Base-by-base conservation (phyloP, 2,888 invertebrate genomes). In the Rhyacophila evoluta region DNA sequence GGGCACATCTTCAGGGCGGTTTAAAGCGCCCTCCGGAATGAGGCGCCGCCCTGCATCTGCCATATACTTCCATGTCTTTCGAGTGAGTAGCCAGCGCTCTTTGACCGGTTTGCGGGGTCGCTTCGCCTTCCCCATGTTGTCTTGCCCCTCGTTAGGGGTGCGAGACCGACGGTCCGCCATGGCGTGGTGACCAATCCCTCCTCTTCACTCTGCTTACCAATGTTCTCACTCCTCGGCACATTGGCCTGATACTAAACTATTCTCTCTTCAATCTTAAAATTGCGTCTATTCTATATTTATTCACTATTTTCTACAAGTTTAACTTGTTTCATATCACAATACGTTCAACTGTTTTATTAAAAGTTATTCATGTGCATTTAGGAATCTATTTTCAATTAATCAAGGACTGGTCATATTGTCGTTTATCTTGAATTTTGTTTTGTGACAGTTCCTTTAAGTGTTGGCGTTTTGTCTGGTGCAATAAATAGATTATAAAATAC, bases 41-140 rank as follows among this genome's bases (percentile, higher is more conserved):
- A 97, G 90, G 85, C 94, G 94, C 79, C 95, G 92, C 68, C 96
- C 96, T 33, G 96, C 95, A 84, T 96, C 96, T n/a, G 95, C 93
- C 96, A 97, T 97, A 87, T 96, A 96, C 84, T 95, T 91, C 96
- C 96, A 96, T 71, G 96, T 96, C 88, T 97, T 96, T 79, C 96
- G 90, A 68, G 96, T 96, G 79, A 96, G 90, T 80, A 96, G 90
- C 96, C 96, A 97, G 86, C 96, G 92, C 87, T 96, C 96, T 85
- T 94, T 94, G 73, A 86, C 85, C 0, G 91, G 91, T 81, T 90
- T 91, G 85, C 91, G 91, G 84, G 91, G 88, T 73, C 92, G 89
- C 83, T 91, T 91, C 79, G 91, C 88, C 84, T 90, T 88, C 72
- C 90, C 92, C 91, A 92, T 92, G 83, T 87, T 87, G 82, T 89